Evolutionary conservation across 2,888 invertebrate species (phyloP).

Genomic region (Coleophora deauratella): DNA sequence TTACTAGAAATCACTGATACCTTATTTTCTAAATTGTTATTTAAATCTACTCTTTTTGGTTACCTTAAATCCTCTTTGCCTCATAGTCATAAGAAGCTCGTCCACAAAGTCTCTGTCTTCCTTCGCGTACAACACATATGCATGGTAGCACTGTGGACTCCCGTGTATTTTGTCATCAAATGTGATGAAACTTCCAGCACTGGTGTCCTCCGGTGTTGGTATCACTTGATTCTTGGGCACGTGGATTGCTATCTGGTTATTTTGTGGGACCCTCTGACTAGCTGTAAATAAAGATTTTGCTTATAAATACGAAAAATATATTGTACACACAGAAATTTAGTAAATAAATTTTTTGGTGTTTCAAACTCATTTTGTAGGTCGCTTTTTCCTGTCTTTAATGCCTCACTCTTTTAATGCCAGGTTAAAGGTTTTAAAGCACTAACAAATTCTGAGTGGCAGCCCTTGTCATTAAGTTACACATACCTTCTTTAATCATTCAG

Average conservation of each 20-base stretch:
- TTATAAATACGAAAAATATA: constrained; percentile 32
- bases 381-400: too few species aligned
- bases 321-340: too few species aligned
- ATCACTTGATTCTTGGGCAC: not conserved
- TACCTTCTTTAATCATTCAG: too few species aligned
- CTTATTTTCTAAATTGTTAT: too few species aligned
- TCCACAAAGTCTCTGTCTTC: constrained; percentile 82
- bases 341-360: too few species aligned
- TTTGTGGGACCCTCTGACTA: not conserved
- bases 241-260: not conserved
- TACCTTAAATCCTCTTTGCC: constrained; percentile 44
- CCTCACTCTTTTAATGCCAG: too few species aligned
- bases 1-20: too few species aligned
- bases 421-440: too few species aligned
- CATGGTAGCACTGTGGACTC: constrained; percentile 80
- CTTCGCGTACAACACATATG: constrained; percentile 83
- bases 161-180: constrained; percentile 70
- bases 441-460: too few species aligned
- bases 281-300: constrained; percentile 3
- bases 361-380: too few species aligned
- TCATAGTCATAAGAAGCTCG: constrained; percentile 76
- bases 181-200: constrained; percentile 41
- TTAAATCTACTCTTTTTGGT: too few species aligned
- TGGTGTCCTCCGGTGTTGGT: not conserved
- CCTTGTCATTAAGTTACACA: too few species aligned